These are phyloP conservation scores for Patella caerulea DNA, from an alignment of 2,888 invertebrate genomes.

Conservation along the genomic window DNA sequence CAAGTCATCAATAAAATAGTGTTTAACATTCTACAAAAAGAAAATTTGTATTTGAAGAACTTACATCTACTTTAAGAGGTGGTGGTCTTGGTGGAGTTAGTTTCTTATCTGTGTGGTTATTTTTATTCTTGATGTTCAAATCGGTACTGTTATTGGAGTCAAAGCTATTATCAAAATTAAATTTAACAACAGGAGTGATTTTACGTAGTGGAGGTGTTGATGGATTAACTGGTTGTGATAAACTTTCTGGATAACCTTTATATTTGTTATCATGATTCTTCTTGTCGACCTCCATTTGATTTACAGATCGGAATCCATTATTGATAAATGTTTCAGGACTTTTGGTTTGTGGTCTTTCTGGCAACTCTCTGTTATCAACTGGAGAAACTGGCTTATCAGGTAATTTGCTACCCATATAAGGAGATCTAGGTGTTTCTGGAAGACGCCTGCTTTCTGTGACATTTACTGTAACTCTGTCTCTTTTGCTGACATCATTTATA, in stretches of 20 bases:
- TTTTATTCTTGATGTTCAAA: slow-evolving; percentile 19
- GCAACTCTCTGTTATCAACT: not conserved
- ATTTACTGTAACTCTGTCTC: slow-evolving; percentile 1
- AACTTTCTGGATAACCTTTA: not conserved
- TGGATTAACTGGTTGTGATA: not conserved
- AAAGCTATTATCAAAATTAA: slow-evolving; percentile 35
- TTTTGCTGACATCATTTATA: not conserved
- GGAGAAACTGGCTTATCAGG: not conserved
- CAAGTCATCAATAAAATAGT: not conserved
- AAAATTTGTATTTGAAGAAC: slow-evolving; percentile 19
- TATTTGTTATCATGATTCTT: not conserved
- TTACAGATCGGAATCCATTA: not conserved
- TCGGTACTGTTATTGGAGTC: slow-evolving; percentile 3
- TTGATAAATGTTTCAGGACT: not conserved
- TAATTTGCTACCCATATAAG: not conserved
- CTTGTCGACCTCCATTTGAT: not conserved
- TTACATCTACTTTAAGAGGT: slow-evolving; percentile 29
- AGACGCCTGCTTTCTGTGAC: not conserved
- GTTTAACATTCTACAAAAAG: slow-evolving; percentile 18
- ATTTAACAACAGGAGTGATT: slow-evolving; percentile 42
- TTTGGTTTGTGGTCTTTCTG: slow-evolving; percentile 6
- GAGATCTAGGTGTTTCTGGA: not conserved
- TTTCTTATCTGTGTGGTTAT: slow-evolving; percentile 13
- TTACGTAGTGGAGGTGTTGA: slow-evolving; percentile 25
- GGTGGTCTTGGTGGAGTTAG: slow-evolving; percentile 39